Base-by-base conservation (phyloP, 2,113 vertebrate species). In the Illadopsis cleaveri region DNA sequence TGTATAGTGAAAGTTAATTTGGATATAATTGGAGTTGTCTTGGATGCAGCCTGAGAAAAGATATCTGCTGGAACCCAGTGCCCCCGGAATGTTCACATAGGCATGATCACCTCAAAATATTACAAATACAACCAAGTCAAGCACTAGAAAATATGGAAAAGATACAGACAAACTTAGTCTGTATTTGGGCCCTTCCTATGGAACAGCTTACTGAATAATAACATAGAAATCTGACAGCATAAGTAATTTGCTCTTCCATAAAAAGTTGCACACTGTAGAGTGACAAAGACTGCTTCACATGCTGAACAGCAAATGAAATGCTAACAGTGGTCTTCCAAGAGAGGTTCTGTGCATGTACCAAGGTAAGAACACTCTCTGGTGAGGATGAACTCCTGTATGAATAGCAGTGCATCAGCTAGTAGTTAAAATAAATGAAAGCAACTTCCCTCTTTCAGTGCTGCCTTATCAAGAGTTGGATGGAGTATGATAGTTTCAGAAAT, bases 401-500 rank as follows among this genome's bases (percentile, higher is more conserved):
- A 76, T 10, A 53, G 45, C 48, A 42, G 16, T 38, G 9, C 22
- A 82, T 71, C 75, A 88, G n/a, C 38, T 88, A 77, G 69, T 5
- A 58, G 19, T 19, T 24, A 64, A 65, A 84, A 94, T 72, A 69
- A 89, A 83, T 80, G 71, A 81, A 66, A 92, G n/a, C 31, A 51
- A 47, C 27, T 75, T 81, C 35, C 12, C 15, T 56, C 15, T 65
- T 72, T 85, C 82, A 37, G 7, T 64, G 21, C 5, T 81, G 28
- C 25, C 45, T 86, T 87, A 82, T 64, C 47, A 53, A 0, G 0
- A 77, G 8, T 9, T 82, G 33, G 47, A 61, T 21, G 77, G 31
- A 75, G 65, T 66, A 62, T 62, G 50, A 70, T 77, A 23, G 24
- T 44, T 91, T 88, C 79, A 90, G 68, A 95, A 96, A 73, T 70